Evolutionary conservation across 2,888 invertebrate species (phyloP), one percentile per base, ranked within the genome.

Genomic region (Ceriagrion tenellum): DNA sequence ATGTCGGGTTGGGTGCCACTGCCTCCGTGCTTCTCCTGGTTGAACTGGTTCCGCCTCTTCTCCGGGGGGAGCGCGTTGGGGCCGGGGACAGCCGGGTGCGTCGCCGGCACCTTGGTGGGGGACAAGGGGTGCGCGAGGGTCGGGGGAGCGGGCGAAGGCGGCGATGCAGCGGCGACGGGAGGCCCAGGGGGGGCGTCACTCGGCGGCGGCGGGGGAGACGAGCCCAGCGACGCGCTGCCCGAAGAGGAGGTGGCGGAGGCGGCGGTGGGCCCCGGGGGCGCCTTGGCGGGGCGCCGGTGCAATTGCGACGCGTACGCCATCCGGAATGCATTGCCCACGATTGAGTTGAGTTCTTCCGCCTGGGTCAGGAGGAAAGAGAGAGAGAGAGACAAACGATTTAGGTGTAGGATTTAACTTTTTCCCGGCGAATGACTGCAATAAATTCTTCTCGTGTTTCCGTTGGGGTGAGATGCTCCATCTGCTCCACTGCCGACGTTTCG

Each of bases 241-340:
- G 47, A 47, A 8, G 47, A 47, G 47, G 47, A 47, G 81, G 81
- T 89, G 20, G 55, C 55, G 55, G 95, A 81, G 91, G 95, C 93
- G 95, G 95, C 95, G 95, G 95, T 81, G 95, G 95, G 95, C 95
- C 95, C 95, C 96, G 97, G 97, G 96, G 97, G 97, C 95, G 95
- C 95, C 95, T 95, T 95, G 96, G 97, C 97, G 96, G 97, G 97
- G 96, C 97, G 97, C 96, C 97, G 97, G 97, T 98, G 98, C 97
- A 98, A 97, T 97, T 98, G 98, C 96, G 98, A 98, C 96, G 98
- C 98, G 97, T 98, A 99, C 96, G 99, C 99, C 98, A 98, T 98
- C 97, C 98, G 98, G 97, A 99, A 99, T 97, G 99, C 99, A 98
- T 98, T 98, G 97, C 99, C 99, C 96, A 99, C 98, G 96, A 99